Percentiles rank a stretch among this genome's conserved stretches.
Evolutionary conservation across 64 coral and sea anemone species (phyloP).

Genomic region (Pocillopora damicornis): DNA sequence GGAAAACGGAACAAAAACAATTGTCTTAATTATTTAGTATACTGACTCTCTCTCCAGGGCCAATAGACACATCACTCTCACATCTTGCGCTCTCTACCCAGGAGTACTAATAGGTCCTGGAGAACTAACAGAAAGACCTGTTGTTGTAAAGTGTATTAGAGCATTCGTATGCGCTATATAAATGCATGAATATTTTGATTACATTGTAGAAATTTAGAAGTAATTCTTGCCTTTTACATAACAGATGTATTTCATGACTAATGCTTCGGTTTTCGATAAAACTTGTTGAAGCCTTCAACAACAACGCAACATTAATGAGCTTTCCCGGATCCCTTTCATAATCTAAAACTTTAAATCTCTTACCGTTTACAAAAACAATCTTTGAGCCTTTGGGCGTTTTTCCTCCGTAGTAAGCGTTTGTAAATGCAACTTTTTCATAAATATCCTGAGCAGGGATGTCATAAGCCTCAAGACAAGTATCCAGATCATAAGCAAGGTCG

Average conservation of each 20-base stretch:
- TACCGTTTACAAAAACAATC: conserved; percentile 87
- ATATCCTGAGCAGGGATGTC: conserved; percentile 35
- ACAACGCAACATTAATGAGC: background rate
- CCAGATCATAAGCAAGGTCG: conserved; percentile 27
- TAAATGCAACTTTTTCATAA: conserved; percentile 67
- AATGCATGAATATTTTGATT: too few species aligned
- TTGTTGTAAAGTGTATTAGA: too few species aligned
- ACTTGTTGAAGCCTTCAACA: too few species aligned
- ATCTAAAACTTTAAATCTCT: background rate
- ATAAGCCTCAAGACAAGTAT: conserved; percentile 67
- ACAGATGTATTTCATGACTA: too few species aligned
- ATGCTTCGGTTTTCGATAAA: too few species aligned
- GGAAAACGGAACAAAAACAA: background rate
- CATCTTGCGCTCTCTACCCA: too few species aligned
- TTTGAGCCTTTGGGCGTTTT: conserved; percentile 56
- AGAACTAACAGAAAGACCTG: background rate
- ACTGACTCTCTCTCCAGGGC: background rate
- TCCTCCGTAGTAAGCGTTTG: conserved; percentile 77
- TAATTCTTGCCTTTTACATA: too few species aligned
- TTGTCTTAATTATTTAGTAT: background rate
- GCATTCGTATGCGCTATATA: too few species aligned
- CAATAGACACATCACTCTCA: too few species aligned
- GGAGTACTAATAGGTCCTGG: too few species aligned
- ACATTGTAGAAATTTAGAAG: background rate
- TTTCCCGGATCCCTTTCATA: background rate